Percentiles rank a stretch among this genome's conserved stretches.
phyloP scores from a whole-genome alignment of 2,888 invertebrate species.

The Drosophila picticornis region DNA sequence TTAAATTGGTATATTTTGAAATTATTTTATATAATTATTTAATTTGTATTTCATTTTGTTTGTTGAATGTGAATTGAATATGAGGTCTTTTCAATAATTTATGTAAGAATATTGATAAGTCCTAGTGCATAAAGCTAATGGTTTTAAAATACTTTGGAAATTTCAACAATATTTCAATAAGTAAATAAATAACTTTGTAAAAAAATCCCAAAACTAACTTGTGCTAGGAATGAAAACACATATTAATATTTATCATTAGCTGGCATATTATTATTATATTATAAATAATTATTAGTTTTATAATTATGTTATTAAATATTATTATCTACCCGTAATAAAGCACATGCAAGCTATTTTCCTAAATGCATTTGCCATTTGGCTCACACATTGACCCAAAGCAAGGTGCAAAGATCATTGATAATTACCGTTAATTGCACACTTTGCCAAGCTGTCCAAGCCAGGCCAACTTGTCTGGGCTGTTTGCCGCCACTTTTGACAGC shows the following conservation, averaged over 20 bases:
- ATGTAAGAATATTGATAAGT: not conserved
- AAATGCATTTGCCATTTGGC: constrained; percentile 2
- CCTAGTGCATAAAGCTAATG: not conserved
- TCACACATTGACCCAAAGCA: not conserved
- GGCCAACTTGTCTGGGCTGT: constrained; percentile 5
- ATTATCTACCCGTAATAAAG: not conserved
- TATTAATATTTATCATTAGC: not conserved
- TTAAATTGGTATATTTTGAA: not conserved
- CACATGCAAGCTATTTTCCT: not conserved
- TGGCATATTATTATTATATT: not conserved
- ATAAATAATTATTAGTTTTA: not conserved
- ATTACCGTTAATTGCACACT: constrained; percentile 40
- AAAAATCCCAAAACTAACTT: not conserved
- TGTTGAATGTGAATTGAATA: not conserved
- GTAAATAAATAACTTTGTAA: not conserved
- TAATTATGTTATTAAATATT: not conserved
- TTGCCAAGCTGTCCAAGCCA: constrained; percentile 6
- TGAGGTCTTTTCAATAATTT: rapidly evolving
- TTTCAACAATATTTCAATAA: not conserved
- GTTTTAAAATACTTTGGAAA: rapidly evolving
- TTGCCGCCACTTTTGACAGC: constrained; percentile 26
- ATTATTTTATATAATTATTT: not conserved
- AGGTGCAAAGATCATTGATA: constrained; percentile 38
- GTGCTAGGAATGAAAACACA: not conserved
- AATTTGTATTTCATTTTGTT: not conserved